phyloP scores from a whole-genome alignment of 2,113 vertebrate species.

The Cryptoleucopteryx plumbea region DNA sequence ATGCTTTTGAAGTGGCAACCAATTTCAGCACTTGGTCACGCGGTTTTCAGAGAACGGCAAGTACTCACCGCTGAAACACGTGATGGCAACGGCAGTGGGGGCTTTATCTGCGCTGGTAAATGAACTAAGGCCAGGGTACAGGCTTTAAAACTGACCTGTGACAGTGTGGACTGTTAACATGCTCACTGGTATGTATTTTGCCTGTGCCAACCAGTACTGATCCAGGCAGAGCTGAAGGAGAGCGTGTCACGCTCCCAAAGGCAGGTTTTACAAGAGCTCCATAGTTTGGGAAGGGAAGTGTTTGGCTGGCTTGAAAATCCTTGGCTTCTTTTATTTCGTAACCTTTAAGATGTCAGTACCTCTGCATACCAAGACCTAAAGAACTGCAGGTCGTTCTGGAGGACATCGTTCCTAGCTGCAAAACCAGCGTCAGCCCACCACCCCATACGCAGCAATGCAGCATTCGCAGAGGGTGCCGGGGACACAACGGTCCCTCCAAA shows the following conservation, averaged over 20 bases:
- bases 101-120: neutral
- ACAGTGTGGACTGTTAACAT: neutral
- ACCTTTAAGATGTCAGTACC: neutral
- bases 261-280: neutral
- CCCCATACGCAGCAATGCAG: neutral
- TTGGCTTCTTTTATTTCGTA: neutral
- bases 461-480: neutral
- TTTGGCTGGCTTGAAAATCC: neutral
- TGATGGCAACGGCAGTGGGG: fast-evolving
- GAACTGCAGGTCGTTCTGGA: neutral
- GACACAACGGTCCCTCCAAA: neutral
- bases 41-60: neutral
- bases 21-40: neutral
- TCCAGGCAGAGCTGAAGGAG: neutral
- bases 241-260: neutral
- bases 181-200: neutral
- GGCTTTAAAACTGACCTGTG: neutral
- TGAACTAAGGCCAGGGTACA: neutral
- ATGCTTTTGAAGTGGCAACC: neutral
- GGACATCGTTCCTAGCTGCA: neutral
- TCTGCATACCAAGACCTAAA: neutral
- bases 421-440: neutral
- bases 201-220: neutral
- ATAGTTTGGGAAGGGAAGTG: neutral
- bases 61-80: neutral